Conservation (phyloP, 64 coral and sea anemone genomes). For the Stylophora pistillata region DNA sequence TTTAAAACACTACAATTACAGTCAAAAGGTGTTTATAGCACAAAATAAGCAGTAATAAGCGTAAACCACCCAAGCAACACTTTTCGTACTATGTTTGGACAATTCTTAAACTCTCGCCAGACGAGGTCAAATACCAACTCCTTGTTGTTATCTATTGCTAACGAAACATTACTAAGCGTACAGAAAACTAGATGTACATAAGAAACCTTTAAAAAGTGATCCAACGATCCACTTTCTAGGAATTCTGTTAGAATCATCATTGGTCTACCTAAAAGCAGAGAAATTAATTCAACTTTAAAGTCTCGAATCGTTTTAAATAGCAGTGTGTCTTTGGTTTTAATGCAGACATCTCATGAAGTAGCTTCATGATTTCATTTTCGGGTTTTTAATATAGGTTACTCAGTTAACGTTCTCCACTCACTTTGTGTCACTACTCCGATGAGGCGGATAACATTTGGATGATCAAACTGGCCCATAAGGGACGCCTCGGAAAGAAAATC, state of each 20-base stretch:
- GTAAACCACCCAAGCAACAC: too few relatives aligned
- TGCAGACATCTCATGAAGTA: too few relatives aligned
- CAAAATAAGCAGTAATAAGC: too few relatives aligned
- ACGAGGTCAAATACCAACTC: not conserved
- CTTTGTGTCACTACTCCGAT: slow-evolving; percentile 61
- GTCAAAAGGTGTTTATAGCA: too few relatives aligned
- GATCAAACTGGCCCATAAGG: slow-evolving; percentile 67
- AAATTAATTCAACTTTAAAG: too few relatives aligned
- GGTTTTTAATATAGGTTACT: too few relatives aligned
- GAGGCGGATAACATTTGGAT: slow-evolving; percentile 66
- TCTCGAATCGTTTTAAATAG: too few relatives aligned
- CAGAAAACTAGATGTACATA: not conserved
- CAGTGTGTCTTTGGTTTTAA: too few relatives aligned
- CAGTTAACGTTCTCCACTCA: slow-evolving; percentile 6
- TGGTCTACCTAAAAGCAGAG: slow-evolving; percentile 28
- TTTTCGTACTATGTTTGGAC: too few relatives aligned
- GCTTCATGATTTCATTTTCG: too few relatives aligned
- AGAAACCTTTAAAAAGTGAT: slow-evolving; percentile 78
- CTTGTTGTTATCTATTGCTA: not conserved
- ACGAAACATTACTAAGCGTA: not conserved
- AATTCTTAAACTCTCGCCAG: too few relatives aligned
- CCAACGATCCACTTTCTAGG: slow-evolving; percentile 82
- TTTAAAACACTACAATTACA: too few relatives aligned
- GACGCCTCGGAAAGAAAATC: slow-evolving; percentile 77
- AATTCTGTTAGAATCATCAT: slow-evolving; percentile 83